phyloP scores from a whole-genome alignment of 2,888 invertebrate genomes.

The Acleris sparsana region DNA sequence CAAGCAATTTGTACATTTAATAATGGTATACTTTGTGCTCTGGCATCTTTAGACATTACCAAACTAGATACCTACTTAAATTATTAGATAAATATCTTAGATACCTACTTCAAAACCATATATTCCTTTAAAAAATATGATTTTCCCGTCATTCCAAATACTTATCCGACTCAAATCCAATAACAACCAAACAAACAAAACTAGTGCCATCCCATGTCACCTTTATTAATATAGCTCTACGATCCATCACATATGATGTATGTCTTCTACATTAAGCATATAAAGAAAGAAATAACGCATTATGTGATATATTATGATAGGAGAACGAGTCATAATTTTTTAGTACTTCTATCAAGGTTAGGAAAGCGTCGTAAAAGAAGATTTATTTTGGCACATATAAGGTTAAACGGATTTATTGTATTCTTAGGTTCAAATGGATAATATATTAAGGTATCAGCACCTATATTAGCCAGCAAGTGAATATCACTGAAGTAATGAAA shows the following conservation, averaged over 20 bases:
- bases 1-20: too few relatives aligned
- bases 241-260: constrained; percentile 33
- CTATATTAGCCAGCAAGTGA: too few relatives aligned
- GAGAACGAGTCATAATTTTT: constrained; percentile 17
- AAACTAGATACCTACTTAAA: too few relatives aligned
- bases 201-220: constrained; percentile 11
- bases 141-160: too few relatives aligned
- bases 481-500: too few relatives aligned
- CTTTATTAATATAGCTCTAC: constrained; percentile 25
- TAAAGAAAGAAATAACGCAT: constrained; percentile 12
- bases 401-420: constrained; percentile 15
- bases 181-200: constrained; percentile 12
- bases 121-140: too few relatives aligned
- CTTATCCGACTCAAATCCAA: background rate
- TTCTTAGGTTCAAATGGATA: constrained; percentile 14
- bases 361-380: constrained; percentile 9
- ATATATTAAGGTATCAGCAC: background rate
- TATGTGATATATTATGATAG: constrained; percentile 13
- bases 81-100: too few relatives aligned
- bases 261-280: constrained; percentile 24
- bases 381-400: constrained; percentile 11
- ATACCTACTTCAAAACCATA: too few relatives aligned
- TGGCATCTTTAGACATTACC: too few relatives aligned
- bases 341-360: constrained; percentile 23
- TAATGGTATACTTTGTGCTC: too few relatives aligned